Conservation (phyloP, 2,888 invertebrate species). For the Eurytoma californica region DNA sequence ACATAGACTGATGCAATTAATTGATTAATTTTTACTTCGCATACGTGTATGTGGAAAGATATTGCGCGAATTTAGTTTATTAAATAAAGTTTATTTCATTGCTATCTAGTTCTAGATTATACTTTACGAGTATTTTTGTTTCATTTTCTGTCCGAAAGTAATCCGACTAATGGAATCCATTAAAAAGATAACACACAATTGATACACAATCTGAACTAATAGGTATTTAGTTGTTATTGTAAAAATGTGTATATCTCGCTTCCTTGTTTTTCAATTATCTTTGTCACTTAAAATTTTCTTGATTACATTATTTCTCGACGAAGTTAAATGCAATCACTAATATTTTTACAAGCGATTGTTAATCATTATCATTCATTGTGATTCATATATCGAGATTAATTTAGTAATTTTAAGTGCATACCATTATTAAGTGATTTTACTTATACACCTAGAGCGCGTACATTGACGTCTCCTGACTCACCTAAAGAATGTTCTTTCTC, state of each 20-base stretch:
- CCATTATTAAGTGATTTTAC: constrained; percentile 40
- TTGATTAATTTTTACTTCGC: constrained; percentile 61
- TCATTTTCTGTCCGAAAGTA: too few species aligned
- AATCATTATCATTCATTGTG: constrained; percentile 4
- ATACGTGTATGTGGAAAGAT: constrained; percentile 28
- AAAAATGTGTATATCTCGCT: too few species aligned
- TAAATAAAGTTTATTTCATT: neutral
- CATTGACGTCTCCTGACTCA: constrained; percentile 16
- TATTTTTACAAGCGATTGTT: neutral
- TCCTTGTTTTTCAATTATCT: too few species aligned
- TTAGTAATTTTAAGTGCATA: constrained; percentile 16
- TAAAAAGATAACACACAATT: too few species aligned
- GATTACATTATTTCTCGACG: neutral
- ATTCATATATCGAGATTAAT: constrained; percentile 12
- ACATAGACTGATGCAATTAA: constrained; percentile 57
- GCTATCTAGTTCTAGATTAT: neutral
- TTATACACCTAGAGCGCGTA: constrained; percentile 5
- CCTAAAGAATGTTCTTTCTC: constrained; percentile 30
- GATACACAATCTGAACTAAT: too few species aligned
- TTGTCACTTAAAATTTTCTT: neutral
- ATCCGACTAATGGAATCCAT: too few species aligned
- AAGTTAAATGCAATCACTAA: neutral
- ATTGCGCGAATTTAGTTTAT: neutral
- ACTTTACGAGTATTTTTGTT: too few species aligned
- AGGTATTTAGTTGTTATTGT: too few species aligned